Percentiles rank a stretch among this genome's conserved stretches.
Conservation (phyloP, 2,888 invertebrate genomes). For the Clunio marinus region DNA sequence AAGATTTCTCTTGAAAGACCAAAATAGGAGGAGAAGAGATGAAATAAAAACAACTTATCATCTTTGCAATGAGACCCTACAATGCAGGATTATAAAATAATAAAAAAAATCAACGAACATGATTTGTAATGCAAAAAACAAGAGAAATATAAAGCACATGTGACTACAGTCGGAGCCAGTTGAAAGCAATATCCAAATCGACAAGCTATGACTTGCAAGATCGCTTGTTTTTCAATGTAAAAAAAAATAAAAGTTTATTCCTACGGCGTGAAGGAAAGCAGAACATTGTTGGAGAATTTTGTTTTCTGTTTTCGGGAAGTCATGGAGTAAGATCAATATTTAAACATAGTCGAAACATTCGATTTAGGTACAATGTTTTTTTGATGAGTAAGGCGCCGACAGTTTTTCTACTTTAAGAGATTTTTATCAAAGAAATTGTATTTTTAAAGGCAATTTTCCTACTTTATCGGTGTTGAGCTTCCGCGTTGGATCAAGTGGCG, state of each 20-base stretch:
- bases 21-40: not conserved
- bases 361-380: not conserved
- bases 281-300: too few relatives aligned
- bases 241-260: not conserved
- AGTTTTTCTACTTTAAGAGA: slow-evolving; percentile 2
- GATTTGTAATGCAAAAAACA: not conserved
- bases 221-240: not conserved
- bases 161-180: not conserved
- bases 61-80: slow-evolving; percentile 3
- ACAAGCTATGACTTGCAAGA: slow-evolving; percentile 30
- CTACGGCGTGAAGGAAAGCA: not conserved
- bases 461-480: too few relatives aligned
- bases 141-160: slow-evolving; percentile 8
- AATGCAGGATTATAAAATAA: not conserved
- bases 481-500: too few relatives aligned
- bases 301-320: not conserved
- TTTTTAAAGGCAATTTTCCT: too few relatives aligned
- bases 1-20: not conserved
- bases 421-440: not conserved
- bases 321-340: slow-evolving; percentile 25
- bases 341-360: not conserved
- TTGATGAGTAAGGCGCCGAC: slow-evolving; percentile 7
- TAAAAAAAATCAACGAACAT: not conserved
- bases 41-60: slow-evolving; percentile 18
- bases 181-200: slow-evolving; percentile 27